Evolutionary conservation across 2,888 invertebrate genomes (phyloP), one percentile per base, ranked within the genome.

Genomic region (Acronicta alni): DNA sequence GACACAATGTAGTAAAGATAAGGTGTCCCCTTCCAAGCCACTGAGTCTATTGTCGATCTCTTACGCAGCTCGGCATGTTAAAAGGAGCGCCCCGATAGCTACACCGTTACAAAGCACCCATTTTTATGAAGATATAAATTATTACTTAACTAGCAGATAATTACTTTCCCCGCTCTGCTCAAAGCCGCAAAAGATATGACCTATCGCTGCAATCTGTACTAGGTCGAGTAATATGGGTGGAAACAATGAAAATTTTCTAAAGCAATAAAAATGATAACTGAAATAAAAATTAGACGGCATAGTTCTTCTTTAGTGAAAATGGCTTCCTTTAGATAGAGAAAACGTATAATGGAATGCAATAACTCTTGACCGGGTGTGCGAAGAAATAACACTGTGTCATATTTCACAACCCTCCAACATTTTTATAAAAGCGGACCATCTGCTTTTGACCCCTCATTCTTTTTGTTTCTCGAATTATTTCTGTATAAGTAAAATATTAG

Each of bases 301-400:
- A 91, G 92, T 92, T 91, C 89, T 89, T 88, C 88, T 89, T 91
- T 89, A 88, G 93, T 89, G 92, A 89, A 93, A 94, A 94, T 92
- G 90, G 93, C 93, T 93, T 93, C 91, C 92, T 92, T 90, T 91
- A 93, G 92, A 93, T 93, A 93, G 92, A 93, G 93, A 86, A 92
- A 93, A 89, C 92, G 91, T 91, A 91, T 93, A 93, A 94, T 94
- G 92, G 93, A 94, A 93, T 94, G 93, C 94, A 92, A 93, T 93
- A 94, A 94, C 93, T 93, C 93, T 93, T 93, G 94, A 93, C 93
- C 94, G 93, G 94, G 92, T 94, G 94, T 91, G 93, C 94, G 93
- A 92, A 92, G 93, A 92, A 93, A 94, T 94, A 94, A 94, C 93
- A 92, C 90, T 90, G 92, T 93, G 93, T 94, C 93, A 93, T 94